Evolutionary conservation across 2,113 vertebrate species (phyloP).

Genomic region (Dipodomys merriami): DNA sequence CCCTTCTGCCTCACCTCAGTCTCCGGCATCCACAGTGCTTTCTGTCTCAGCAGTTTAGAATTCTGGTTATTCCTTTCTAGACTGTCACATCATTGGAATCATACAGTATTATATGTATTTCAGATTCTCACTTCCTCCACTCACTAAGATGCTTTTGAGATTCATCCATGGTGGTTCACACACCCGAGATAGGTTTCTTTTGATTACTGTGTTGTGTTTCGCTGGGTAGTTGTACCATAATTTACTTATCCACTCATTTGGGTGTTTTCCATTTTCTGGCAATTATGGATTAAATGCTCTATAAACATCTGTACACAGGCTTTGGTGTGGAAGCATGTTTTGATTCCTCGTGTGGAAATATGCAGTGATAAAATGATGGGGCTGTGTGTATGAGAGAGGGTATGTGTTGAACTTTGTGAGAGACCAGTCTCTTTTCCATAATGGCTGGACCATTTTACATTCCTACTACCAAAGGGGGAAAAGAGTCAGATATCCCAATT

Average conservation of each 20-base stretch:
- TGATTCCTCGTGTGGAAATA: constrained; percentile 28
- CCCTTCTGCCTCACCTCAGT: background rate
- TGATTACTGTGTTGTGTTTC: background rate
- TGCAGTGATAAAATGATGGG: background rate
- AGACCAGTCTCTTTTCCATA: background rate
- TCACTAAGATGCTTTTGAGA: background rate
- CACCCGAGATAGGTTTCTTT: background rate
- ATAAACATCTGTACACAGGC: background rate
- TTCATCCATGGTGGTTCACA: background rate
- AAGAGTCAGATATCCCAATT: background rate
- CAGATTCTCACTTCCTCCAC: background rate
- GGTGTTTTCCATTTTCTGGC: background rate
- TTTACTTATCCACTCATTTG: constrained; percentile 3
- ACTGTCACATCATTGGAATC: background rate
- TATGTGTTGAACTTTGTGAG: constrained; percentile 29
- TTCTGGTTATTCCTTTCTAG: background rate
- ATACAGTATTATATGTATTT: background rate
- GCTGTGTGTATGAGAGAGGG: background rate
- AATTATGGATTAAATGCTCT: constrained; percentile 23
- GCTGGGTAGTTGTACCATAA: background rate
- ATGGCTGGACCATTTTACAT: background rate
- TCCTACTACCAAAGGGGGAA: background rate
- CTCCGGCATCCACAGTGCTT: background rate
- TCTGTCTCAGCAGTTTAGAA: background rate
- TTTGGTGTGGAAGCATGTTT: constrained; percentile 40